phyloP scores from a whole-genome alignment of 2,888 invertebrate genomes.

The Pyrrhosoma nymphula region DNA sequence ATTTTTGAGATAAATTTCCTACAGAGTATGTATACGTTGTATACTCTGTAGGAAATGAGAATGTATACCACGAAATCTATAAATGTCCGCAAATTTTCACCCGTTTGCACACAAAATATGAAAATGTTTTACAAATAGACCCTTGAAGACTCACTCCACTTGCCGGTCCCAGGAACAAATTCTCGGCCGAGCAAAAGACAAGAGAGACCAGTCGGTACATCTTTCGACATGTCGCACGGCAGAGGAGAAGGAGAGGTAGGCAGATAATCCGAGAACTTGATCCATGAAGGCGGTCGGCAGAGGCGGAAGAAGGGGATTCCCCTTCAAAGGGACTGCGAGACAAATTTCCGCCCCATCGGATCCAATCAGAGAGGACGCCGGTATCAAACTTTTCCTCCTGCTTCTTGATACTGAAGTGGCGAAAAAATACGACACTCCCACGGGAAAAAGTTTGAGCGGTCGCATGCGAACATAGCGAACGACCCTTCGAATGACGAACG shows the following conservation, averaged over 20 bases:
- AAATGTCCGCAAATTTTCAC: no score
- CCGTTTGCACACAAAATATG: no score
- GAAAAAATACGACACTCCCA: conserved; percentile 8
- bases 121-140: no score
- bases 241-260: background rate
- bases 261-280: background rate
- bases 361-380: background rate
- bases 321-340: background rate
- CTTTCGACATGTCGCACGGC: background rate
- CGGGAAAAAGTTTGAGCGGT: background rate
- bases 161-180: no score
- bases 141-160: no score
- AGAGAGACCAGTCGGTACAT: no score
- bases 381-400: background rate
- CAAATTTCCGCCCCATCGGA: conserved; percentile 6
- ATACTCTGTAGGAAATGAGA: no score
- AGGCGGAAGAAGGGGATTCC: background rate
- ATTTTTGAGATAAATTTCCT: no score
- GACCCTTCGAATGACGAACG: background rate
- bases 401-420: background rate
- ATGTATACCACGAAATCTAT: no score
- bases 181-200: no score
- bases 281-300: background rate
- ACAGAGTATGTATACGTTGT: no score
- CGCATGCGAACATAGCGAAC: background rate